Evolutionary conservation across 2,113 vertebrate species (phyloP), one percentile per base, ranked within the genome.

Genomic region (Syngnathus scovelli): DNA sequence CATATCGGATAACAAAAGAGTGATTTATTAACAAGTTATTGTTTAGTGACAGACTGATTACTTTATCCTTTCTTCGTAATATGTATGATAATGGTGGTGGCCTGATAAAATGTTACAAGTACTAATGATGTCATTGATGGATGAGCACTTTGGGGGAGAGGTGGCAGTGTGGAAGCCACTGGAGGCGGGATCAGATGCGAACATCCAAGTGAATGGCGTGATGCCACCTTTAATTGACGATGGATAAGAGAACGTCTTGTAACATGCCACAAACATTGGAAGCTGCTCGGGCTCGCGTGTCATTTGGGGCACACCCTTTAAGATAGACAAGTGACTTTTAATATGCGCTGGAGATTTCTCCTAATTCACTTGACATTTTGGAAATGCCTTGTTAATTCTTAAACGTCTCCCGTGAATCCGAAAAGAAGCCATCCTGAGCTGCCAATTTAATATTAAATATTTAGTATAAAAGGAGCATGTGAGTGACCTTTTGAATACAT

Each of bases 361-460:
- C 66, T 86, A 86, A 87, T 86, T 86, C 83, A 66, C 75, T 83
- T 90, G 88, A 86, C 85, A 90, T 88, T 88, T 90, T 55, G 21
- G 52, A 72, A 78, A 72, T 16, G 61, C 75, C 78, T 82, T 5
- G 48, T 74, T 85, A 88, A 86, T 85, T 85, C 76, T 39, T 56
- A 51, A 55, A 72, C 13, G 19, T 81, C 77, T 75, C 38, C 77
- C 18, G 27, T 58, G 70, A 83, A 71, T 72, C 74, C 48, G 23
- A 68, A 69, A 79, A 68, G 69, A 63, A 74, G 18, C 72, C 41
- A 51, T 64, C 60, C 66, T 61, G 61, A 21, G 4, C 9, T 55
- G 15, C 6, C 55, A 70, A 75, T 77, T 74, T 33, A 63, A 69
- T 1, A 1, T 56, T 43, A 74, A 69, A 67, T 15, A 27, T 58